Evolutionary conservation across 2,797 vertebrate species (phyloP).

Genomic region (Alcedo atthis): DNA sequence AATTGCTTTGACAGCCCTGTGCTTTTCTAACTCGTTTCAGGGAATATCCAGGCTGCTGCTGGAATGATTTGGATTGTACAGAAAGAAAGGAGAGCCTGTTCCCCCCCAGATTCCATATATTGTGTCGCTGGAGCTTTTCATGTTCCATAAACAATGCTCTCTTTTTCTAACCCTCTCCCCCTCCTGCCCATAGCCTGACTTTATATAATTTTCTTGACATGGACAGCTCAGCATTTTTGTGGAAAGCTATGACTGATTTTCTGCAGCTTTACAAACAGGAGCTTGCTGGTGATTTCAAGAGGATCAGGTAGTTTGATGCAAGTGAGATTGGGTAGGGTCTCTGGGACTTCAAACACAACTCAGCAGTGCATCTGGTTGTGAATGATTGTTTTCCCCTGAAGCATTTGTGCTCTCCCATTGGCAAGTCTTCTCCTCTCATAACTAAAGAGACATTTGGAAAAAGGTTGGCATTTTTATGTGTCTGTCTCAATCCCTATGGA

Average conservation of each 20-base stretch:
- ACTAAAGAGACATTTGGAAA: constrained; percentile 20
- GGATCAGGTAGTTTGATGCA: constrained; percentile 35
- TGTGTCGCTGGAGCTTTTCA: constrained; percentile 78
- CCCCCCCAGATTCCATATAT: constrained; percentile 73
- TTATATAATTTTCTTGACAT: constrained; percentile 69
- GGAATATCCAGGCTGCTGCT: constrained; percentile 70
- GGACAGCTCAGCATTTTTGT: constrained; percentile 68
- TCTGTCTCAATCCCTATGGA: constrained; percentile 22
- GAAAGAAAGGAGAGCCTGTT: constrained; percentile 81
- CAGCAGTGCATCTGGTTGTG: constrained; percentile 1
- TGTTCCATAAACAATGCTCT: constrained; percentile 78
- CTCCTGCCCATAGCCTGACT: constrained; percentile 54
- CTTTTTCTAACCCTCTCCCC: constrained; percentile 75
- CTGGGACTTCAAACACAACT: background rate
- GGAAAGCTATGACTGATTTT: constrained; percentile 66
- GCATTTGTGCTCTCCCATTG: background rate
- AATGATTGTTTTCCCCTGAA: constrained; percentile 24
- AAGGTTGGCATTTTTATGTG: constrained; percentile 28
- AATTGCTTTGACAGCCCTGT: constrained; percentile 74
- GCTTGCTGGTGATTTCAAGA: constrained; percentile 24
- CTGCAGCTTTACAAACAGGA: constrained; percentile 60
- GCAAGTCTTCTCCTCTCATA: constrained; percentile 16
- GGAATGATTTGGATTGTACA: constrained; percentile 68
- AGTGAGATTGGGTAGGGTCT: background rate
- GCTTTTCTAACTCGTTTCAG: constrained; percentile 67